Percentiles rank a stretch among this genome's conserved stretches.
phyloP scores from a whole-genome alignment of 2,888 invertebrate genomes.

The Polia nebulosa region DNA sequence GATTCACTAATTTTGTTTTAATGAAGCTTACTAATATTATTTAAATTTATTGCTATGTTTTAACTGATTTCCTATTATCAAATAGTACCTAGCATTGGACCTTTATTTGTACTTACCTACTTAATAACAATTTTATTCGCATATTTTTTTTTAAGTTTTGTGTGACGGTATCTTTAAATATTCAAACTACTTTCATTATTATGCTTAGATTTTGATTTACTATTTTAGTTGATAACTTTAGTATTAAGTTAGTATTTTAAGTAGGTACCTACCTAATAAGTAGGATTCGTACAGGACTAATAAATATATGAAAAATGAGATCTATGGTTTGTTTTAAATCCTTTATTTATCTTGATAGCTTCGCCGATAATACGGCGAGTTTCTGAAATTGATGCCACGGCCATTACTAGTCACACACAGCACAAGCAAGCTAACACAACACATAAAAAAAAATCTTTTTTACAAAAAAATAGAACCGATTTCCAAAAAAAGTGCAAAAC shows the following conservation, averaged over 20 bases:
- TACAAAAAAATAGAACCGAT: too few species aligned
- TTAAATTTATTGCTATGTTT: not conserved
- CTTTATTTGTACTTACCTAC: not conserved
- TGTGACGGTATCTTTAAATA: not conserved
- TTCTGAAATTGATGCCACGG: too few species aligned
- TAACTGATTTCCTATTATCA: not conserved
- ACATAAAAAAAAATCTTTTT: too few species aligned
- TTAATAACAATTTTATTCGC: not conserved
- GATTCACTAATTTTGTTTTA: constrained; percentile 6
- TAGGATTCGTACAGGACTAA: not conserved
- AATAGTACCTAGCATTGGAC: not conserved
- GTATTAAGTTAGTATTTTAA: not conserved
- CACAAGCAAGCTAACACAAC: too few species aligned
- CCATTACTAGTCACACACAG: too few species aligned
- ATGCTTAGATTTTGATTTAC: constrained; percentile 4
- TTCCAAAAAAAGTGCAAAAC: too few species aligned
- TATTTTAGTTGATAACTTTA: not conserved
- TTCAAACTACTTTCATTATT: not conserved
- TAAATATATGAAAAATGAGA: constrained; percentile 8
- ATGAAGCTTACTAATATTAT: not conserved
- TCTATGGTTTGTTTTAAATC: constrained; percentile 13
- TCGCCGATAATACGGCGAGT: too few species aligned
- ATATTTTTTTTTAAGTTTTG: not conserved
- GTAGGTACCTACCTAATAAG: not conserved
- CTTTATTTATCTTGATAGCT: too few species aligned